Base-by-base conservation (phyloP, 2,113 vertebrate genomes). In the Dromaius novaehollandiae region DNA sequence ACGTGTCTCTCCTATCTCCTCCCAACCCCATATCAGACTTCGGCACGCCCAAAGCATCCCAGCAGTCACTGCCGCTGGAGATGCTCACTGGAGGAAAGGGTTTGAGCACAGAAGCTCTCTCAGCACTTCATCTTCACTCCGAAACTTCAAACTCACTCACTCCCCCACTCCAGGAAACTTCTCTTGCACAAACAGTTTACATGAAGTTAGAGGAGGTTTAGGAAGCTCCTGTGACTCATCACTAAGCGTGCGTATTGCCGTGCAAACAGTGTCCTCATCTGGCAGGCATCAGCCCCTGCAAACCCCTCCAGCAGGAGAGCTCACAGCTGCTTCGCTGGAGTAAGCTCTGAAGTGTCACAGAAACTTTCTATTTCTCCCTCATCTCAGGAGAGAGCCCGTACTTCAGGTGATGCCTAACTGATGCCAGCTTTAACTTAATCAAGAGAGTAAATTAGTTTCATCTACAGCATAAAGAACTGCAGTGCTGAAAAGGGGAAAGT, bases 41-140 rank as follows among this genome's bases (percentile, higher is more conserved):
- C 0, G n/a, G 15, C 7, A 2, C 6, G 0, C 25, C 30, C 1
- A 9, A 8, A 22, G 34, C 38, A 38, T 22, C 36, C 46, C 7
- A 2, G 13, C 10, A 2, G n/a, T 50, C 13, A 1, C 42, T 28
- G 40, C 20, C 34, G 2, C 9, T 42, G 5, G 13, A n/a, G n/a
- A 61, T 5, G 14, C 0, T 1, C 1, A 2, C 76, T 6, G 26
- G 21, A 46, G 10, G 48, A 61, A 46, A n/a, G 13, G 50, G 28
- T 15, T 20, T 6, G 38, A 16, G 53, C 46, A 26, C 4, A 0
- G 44, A 13, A 82, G 30, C 15, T 5, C 25, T 7, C 68, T 51
- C 14, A 8, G 48, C 34, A 1, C 11, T 73, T 40, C 6, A 20
- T 36, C 48, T 36, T 89, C 36, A 6, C 8, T 0, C 26, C 7